Base-by-base conservation (phyloP, 2,888 invertebrate genomes). In the Leistus spinibarbis region DNA sequence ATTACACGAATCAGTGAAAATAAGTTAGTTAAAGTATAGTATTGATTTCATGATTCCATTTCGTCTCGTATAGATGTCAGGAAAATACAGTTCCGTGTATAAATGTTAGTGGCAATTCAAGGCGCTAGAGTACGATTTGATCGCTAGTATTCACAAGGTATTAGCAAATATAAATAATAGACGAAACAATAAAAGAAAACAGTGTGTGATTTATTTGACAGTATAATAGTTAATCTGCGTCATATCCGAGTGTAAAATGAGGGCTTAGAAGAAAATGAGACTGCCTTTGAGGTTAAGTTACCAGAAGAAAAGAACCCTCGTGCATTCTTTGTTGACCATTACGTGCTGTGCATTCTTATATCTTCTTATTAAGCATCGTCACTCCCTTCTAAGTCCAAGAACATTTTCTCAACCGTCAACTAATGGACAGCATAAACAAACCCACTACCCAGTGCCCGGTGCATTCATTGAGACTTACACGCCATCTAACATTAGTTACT, bases 401-500 rank as follows among this genome's bases (percentile, higher is more conserved):
- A 62, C 60, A 17, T 67, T 66, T 66, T 54, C 19, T 16, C 53
- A 66, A 17, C 20, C 23, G 10, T n/a, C 20, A n/a, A 17, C 23
- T 24, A 24, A 64, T 17, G 66, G 17, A 16, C 65, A 65, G 16
- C 66, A 56, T 54, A 19, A 54, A 22, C 17, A 19, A 19, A 62
- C 40, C n/a, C 16, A 54, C 2, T 64, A 54, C 54, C 24, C 68
- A 13, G 54, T 75, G 27, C 83, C 83, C 16, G 84, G 84, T 3
- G 77, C 78, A 10, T 84, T 83, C 77, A 76, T 84, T 24, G 80
- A 80, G 76, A 79, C 77, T 56, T 78, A 80, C 66, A 79, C 77
- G 56, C 81, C 82, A 40, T 79, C 80, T 65, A 91, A 91, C 80
- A 81, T 79, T 74, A 88, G 86, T 74, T 90, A 87, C 81, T 92